Evolutionary conservation across 2,888 invertebrate species (phyloP).

Genomic region (Sarcophaga subvicina): DNA sequence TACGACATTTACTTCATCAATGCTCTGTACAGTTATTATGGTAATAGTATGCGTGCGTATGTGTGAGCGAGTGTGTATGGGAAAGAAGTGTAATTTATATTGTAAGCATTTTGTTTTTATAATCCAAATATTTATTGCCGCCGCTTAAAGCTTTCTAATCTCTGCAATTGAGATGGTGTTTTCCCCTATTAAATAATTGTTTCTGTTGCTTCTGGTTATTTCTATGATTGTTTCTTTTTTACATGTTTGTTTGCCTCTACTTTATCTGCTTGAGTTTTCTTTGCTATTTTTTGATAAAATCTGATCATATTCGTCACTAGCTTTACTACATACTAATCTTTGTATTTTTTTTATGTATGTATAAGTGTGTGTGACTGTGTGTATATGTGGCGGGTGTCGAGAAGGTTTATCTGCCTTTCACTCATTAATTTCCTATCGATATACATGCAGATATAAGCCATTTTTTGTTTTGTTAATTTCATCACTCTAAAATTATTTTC

Average conservation of each 20-base stretch:
- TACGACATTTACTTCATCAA: too few relatives aligned
- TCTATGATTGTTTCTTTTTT: background rate
- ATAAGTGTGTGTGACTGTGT: background rate
- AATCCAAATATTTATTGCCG: background rate
- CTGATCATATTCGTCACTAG: slow-evolving; percentile 31
- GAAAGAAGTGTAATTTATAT: background rate
- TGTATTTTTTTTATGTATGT: background rate
- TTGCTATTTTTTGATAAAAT: background rate
- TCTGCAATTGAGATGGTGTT: background rate
- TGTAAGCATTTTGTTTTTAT: background rate
- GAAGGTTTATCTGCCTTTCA: too few relatives aligned
- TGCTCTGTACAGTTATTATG: too few relatives aligned
- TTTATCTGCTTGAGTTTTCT: background rate
- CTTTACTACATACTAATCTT: background rate
- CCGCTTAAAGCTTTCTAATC: background rate
- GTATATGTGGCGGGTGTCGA: too few relatives aligned
- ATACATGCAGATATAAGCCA: background rate
- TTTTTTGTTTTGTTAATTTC: background rate
- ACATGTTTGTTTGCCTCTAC: background rate
- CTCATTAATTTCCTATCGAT: background rate
- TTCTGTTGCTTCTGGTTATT: background rate
- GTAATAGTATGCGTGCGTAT: too few relatives aligned
- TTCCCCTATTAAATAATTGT: background rate
- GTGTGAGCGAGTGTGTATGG: background rate
- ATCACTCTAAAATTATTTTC: background rate